A percentile compares a stretch with the other conserved stretches of the same genome.
Evolutionary conservation across 2,113 vertebrate species (phyloP).

Genomic region (Cephalophus harveyi): DNA sequence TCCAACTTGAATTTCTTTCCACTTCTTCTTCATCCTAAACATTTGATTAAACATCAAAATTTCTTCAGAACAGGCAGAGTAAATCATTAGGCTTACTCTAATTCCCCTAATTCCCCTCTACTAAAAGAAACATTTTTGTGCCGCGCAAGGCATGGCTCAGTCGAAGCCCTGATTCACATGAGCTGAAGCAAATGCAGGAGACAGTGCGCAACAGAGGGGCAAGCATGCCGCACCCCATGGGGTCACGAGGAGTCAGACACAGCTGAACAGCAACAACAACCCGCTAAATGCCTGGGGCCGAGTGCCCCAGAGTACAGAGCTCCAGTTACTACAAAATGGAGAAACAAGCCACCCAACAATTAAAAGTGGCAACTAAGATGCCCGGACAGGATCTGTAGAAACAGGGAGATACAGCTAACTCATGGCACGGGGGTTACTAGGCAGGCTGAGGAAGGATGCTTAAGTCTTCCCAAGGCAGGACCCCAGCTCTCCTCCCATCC

Average conservation of each 20-base stretch:
- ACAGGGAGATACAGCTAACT: not conserved
- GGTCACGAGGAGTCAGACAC: not conserved
- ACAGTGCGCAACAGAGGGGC: not conserved
- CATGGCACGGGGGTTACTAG: too few species aligned
- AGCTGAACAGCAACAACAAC: not conserved
- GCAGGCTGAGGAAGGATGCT: not conserved
- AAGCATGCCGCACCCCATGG: accelerated
- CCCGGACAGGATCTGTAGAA: not conserved
- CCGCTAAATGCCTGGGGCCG: not conserved
- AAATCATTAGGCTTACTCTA: not conserved
- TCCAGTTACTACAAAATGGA: not conserved
- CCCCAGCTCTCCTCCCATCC: not conserved
- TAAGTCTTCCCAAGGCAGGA: not conserved
- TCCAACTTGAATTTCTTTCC: not conserved
- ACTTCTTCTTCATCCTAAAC: not conserved
- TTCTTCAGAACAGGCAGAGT: not conserved
- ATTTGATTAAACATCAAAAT: not conserved
- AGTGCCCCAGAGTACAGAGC: not conserved
- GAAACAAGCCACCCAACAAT: not conserved
- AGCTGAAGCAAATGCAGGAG: not conserved
- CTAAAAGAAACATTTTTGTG: not conserved
- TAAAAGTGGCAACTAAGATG: not conserved
- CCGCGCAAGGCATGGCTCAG: not conserved
- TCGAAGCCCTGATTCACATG: not conserved
- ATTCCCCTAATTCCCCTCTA: not conserved